Conservation (phyloP, 1,140 invertebrate species). For the Dreissena rostriformis region DNA sequence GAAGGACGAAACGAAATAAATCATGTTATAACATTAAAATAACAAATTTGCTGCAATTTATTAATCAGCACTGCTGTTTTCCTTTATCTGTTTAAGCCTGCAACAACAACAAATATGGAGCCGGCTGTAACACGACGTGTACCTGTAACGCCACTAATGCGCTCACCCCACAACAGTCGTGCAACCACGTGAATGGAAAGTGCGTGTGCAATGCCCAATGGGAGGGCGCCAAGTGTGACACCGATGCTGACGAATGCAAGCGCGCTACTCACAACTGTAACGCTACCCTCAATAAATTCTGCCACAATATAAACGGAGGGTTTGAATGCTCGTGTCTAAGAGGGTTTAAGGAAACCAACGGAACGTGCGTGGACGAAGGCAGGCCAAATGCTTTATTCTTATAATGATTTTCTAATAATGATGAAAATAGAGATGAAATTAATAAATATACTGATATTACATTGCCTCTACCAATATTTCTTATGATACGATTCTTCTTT, state of each 20-base stretch:
- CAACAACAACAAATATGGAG: conserved; percentile 25
- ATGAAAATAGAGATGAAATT: too few relatives aligned
- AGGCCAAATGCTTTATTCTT: background rate
- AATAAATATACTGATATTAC: too few relatives aligned
- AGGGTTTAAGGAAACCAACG: conserved; percentile 8
- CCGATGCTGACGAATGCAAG: conserved; percentile 48
- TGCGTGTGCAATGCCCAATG: conserved; percentile 24
- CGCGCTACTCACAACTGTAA: conserved; percentile 5
- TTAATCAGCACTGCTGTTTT: too few relatives aligned
- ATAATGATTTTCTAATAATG: background rate
- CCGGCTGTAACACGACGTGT: conserved; percentile 19
- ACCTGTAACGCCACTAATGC: conserved; percentile 23
- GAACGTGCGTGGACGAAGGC: background rate
- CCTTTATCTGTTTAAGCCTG: background rate
- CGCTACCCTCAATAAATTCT: conserved; percentile 1
- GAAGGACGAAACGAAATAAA: too few relatives aligned
- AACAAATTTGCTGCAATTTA: too few relatives aligned
- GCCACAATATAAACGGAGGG: conserved; percentile 42
- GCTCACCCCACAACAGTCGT: conserved; percentile 10
- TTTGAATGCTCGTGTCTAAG: conserved; percentile 40
- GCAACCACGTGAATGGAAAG: conserved; percentile 40
- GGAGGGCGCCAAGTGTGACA: conserved; percentile 32
- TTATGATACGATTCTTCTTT: too few relatives aligned
- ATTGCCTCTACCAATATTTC: too few relatives aligned
- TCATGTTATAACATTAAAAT: too few relatives aligned